phyloP scores from a whole-genome alignment of 2,113 vertebrate genomes.

The Plectropomus leopardus region DNA sequence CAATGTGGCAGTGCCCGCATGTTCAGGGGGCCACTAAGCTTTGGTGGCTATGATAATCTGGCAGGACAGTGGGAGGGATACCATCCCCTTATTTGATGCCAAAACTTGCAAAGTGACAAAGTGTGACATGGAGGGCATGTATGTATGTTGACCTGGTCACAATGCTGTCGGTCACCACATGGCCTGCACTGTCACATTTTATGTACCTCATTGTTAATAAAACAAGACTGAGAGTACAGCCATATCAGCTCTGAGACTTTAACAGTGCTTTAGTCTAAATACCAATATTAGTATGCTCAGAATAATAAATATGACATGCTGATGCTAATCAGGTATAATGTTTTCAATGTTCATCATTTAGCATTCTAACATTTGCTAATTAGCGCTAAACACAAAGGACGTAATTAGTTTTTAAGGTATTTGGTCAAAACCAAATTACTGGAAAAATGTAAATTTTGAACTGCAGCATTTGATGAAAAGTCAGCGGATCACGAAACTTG shows the following conservation, averaged over 20 bases:
- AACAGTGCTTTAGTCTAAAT: neutral
- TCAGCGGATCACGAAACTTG: no score
- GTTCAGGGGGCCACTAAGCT: slow-evolving; percentile 40
- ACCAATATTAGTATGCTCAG: neutral
- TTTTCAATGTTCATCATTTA: no score
- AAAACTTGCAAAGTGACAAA: slow-evolving; percentile 54
- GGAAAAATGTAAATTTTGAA: no score
- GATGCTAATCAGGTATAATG: neutral
- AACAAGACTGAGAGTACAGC: neutral
- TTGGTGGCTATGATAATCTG: slow-evolving; percentile 68
- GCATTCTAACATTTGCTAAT: no score
- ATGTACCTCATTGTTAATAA: no score
- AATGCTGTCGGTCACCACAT: neutral
- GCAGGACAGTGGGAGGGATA: slow-evolving; percentile 34
- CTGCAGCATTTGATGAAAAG: no score
- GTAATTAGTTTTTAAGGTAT: no score
- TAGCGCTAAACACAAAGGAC: no score
- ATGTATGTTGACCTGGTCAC: neutral
- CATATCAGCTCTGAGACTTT: neutral
- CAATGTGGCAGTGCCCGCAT: slow-evolving; percentile 44
- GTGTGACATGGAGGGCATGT: neutral
- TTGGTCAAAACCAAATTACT: no score
- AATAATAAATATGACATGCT: no score
- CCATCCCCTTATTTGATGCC: slow-evolving; percentile 49
- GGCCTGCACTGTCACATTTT: neutral